Base-by-base conservation (phyloP, 2,113 vertebrate genomes). In the Ranitomeya imitator region DNA sequence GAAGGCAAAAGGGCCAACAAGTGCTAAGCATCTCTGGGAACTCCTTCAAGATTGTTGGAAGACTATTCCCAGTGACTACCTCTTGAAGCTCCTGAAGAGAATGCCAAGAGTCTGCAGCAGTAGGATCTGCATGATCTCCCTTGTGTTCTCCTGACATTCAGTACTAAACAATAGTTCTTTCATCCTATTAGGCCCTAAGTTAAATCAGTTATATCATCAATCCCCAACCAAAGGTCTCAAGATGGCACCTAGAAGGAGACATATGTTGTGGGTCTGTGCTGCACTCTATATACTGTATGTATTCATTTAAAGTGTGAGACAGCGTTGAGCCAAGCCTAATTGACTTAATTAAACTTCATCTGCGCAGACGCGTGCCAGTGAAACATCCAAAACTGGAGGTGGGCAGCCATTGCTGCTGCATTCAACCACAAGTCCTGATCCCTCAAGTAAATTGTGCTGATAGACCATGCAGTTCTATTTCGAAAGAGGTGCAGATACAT, bases 311-410 rank as follows among this genome's bases (percentile, higher is more conserved):
- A 21, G 79, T 51, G 26, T 60, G 55, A 26, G 37, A 16, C 80
- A 65, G 73, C 69, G 6, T 78, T 16, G 19, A 18, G 86, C 57
- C 12, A 10, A 59, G 54, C 45, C 67, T 69, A 80, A 61, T 65
- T 14, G 69, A 55, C 86, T 82, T 86, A 90, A 61, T 81, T 77
- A 88, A 78, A 15, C 78, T 78, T 85, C 78, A 15, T 61, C 89
- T 90, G 88, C 57, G 13, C 82, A 82, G 19, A 86, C 65, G 31
- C 89, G 78, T 74, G 9, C 18, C 8, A 65, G 57, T 74, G 71
- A 54, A 60, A 86, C 11, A 13, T 1, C 73, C 7, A 18, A 51
- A 6, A 7, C 26, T 11, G 6, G 45, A n/a, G 45, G 76, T 55
- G 45, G 76, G 21, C 76, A n/a, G 69, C 69, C 69, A 37, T 79